A percentile compares a stretch with the other conserved stretches of the same genome.
Conservation (phyloP, 37 sponge, comb jelly and placozoan genomes). For the Oscarella lobularis region DNA sequence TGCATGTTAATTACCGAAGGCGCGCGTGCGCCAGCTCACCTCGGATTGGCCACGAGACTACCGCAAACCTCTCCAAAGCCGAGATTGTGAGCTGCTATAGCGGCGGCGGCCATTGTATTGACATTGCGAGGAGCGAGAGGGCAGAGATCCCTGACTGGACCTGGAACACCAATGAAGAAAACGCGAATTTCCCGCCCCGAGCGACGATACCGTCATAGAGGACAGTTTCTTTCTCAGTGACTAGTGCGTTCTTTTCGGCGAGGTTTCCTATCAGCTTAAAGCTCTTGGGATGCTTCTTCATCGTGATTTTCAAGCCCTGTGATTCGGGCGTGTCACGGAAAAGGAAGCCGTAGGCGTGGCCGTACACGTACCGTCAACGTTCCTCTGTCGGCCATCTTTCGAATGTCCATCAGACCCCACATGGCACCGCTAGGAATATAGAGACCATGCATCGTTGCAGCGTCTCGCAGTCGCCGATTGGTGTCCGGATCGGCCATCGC, state of each 20-base stretch:
- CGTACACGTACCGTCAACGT: conserved; percentile 41
- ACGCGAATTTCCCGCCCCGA: background rate
- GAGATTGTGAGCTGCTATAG: conserved; percentile 62
- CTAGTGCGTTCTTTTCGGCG: conserved; percentile 24
- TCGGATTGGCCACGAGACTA: conserved; percentile 21
- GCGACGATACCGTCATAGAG: background rate
- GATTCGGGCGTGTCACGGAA: background rate
- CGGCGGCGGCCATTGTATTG: conserved; percentile 79
- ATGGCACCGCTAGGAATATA: conserved; percentile 80
- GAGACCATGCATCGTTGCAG: conserved; percentile 32
- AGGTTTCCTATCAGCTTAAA: conserved; percentile 65
- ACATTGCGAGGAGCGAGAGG: conserved; percentile 81
- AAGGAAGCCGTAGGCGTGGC: background rate
- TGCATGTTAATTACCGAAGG: background rate
- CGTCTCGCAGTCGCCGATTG: conserved; percentile 19
- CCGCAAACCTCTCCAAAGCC: conserved; percentile 1
- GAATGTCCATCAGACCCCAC: conserved; percentile 84
- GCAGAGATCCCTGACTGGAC: conserved; percentile 72
- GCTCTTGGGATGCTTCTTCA: conserved; percentile 82
- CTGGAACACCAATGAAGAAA: conserved; percentile 26
- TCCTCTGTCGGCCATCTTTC: conserved; percentile 87
- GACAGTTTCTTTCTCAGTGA: conserved; percentile 7
- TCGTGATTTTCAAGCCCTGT: conserved; percentile 70
- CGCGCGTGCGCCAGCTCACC: conserved; percentile 11
- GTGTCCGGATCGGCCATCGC: conserved; percentile 52